Conservation (phyloP, 2,888 invertebrate genomes). For the Plusia festucae region DNA sequence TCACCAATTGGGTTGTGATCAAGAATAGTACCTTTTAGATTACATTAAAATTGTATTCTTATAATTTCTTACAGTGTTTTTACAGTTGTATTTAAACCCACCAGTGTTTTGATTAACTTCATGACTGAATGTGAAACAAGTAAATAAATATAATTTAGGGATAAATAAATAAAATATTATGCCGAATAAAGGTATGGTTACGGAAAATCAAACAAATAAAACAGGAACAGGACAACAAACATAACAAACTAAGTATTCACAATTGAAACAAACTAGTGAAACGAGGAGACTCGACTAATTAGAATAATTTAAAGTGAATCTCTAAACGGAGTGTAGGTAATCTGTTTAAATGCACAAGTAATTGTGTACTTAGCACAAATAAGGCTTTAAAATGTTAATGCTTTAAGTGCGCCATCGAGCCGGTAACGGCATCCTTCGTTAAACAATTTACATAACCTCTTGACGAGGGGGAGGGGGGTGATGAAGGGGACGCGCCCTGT, state of each 20-base stretch:
- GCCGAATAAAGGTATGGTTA: background rate
- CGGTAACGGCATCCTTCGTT: conserved; percentile 76
- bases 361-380: conserved; percentile 84
- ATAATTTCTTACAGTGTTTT: no score
- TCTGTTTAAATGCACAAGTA: conserved; percentile 82
- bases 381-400: conserved; percentile 84
- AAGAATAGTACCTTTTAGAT: no score
- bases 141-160: no score
- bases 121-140: no score
- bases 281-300: conserved; percentile 65
- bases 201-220: conserved; percentile 5
- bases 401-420: conserved; percentile 79
- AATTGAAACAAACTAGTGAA: conserved; percentile 40
- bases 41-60: background rate
- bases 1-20: no score
- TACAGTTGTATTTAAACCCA: no score
- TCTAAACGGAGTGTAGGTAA: conserved; percentile 63
- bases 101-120: no score
- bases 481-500: background rate
- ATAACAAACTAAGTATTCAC: conserved; percentile 27
- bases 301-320: conserved; percentile 73
- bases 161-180: no score
- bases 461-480: conserved; percentile 9
- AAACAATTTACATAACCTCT: conserved; percentile 82
- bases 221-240: conserved; percentile 16